Evolutionary conservation across 2,113 vertebrate genomes (phyloP), one percentile per base, ranked within the genome.

Genomic region (Hoplias malabaricus): DNA sequence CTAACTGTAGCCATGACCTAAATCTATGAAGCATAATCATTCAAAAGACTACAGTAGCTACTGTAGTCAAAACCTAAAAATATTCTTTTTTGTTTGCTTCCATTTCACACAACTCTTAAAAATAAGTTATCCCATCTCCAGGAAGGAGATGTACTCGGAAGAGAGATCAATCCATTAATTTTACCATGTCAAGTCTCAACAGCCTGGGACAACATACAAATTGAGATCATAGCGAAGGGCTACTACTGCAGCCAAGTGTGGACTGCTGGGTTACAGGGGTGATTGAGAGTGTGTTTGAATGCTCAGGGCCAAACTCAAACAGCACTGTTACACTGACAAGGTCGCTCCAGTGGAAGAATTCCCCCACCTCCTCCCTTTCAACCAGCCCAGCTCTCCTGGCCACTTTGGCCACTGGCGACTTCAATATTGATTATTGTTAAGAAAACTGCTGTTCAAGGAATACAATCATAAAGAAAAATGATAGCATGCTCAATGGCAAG

Each of bases 281-380:
- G 93, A 93, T 93, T 88, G 92, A 93, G 90, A 86, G 90, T 85
- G 86, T 89, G 91, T 92, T 93, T 90, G 88, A 89, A 91, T 80
- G 92, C 91, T 93, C 92, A 92, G 91, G 93, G 93, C 90, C 92
- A 92, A 92, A 91, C 88, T 91, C 88, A 89, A 91, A 92, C 91
- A 93, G 90, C 86, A 91, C 85, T 92, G 92, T 91, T 92, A 92
- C 89, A 87, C 81, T 91, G 89, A 90, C 91, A 93, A 93, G 93
- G 91, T 91, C 92, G 53, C 82, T 80, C 83, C 86, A 83, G 86
- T 90, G 87, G 85, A 89, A 86, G 85, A 90, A 89, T 89, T 87
- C 87, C 65, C 82, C 85, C 73, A 78, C 75, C 50, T 50, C 77
- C 43, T 11, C 59, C n/a, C 69, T 57, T 82, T 40, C 78, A 79